A percentile compares a stretch with the other conserved stretches of the same genome.
Conservation (phyloP, 2,113 vertebrate species). For the Zosterops hypoxanthus region DNA sequence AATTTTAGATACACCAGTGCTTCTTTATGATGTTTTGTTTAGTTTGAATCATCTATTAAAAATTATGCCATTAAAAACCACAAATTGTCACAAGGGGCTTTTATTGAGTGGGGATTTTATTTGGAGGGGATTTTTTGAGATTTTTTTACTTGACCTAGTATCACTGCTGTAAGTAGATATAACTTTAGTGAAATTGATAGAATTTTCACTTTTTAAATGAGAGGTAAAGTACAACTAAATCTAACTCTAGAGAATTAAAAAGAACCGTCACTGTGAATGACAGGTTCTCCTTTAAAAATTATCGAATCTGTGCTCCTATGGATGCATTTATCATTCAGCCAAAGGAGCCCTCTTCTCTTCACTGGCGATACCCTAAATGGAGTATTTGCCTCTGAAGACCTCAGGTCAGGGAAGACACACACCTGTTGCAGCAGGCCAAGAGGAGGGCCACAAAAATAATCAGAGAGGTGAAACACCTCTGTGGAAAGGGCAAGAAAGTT, state of each 20-base stretch:
- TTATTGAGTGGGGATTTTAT: background rate
- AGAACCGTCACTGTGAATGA: background rate
- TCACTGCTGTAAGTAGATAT: background rate
- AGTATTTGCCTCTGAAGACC: background rate
- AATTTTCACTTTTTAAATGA: background rate
- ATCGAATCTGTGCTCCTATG: background rate
- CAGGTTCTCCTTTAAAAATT: background rate
- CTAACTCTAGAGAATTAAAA: background rate
- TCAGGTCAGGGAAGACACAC: background rate
- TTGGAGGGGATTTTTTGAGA: background rate
- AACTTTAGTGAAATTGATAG: background rate
- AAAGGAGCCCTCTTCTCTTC: background rate
- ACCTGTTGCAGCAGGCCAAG: background rate
- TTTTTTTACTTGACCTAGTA: background rate
- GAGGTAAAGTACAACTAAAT: background rate
- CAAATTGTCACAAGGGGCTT: background rate
- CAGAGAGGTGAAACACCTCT: fast-evolving
- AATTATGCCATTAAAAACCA: background rate
- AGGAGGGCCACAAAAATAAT: background rate
- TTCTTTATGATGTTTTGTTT: background rate
- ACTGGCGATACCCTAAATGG: background rate
- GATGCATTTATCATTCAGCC: background rate
- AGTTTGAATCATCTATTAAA: background rate
- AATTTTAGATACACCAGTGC: background rate
- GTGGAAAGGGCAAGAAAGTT: background rate